Evolutionary conservation across 2,888 invertebrate genomes (phyloP), one percentile per base, ranked within the genome.

Genomic region (Erynnis tages): DNA sequence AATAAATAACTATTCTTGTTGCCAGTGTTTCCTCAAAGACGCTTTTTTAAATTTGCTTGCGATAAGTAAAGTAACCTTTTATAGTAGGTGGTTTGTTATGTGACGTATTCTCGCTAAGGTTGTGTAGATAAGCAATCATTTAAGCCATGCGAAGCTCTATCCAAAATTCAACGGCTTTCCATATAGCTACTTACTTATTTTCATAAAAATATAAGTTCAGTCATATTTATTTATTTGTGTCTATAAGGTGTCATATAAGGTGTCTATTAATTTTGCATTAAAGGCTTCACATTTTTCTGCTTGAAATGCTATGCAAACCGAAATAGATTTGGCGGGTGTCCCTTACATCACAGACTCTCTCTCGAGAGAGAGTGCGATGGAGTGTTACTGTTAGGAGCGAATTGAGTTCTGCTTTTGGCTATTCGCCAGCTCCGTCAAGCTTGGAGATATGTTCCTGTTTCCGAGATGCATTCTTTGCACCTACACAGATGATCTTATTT

Each of bases 1-100:
- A 87, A 87, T 81, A 87, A 82, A 82, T 77, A 78, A 74, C 68
- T 77, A 81, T 79, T 79, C 75, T 69, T 72, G 69, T 73, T 59
- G 67, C 65, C 58, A 74, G 69, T 76, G 71, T 79, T 79, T 79
- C 74, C 76, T 78, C 67, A 71, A 74, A 73, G 70, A 75, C 67
- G 67, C 57, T 66, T 56, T 59, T 63, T 60, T 57, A 58, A 56
- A 61, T 71, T 65, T 63, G 56, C 57, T 60, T 65, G 57, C 19
- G 23, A 35, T 49, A 29, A 29, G 10, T 38, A 21, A 29, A 21
- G 13, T 13, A 8, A 23, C 8, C 2, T 2, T 25, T 25, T 25
- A 4, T 21, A 5, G 21, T 21, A 5, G n/a, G n/a, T n/a, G n/a
- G n/a, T n/a, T n/a, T n/a, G n/a, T n/a, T n/a, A n/a, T n/a, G n/a